Evolutionary conservation across 2,113 vertebrate species (phyloP), one percentile per base, ranked within the genome.

Genomic region (Marmota flaviventris): DNA sequence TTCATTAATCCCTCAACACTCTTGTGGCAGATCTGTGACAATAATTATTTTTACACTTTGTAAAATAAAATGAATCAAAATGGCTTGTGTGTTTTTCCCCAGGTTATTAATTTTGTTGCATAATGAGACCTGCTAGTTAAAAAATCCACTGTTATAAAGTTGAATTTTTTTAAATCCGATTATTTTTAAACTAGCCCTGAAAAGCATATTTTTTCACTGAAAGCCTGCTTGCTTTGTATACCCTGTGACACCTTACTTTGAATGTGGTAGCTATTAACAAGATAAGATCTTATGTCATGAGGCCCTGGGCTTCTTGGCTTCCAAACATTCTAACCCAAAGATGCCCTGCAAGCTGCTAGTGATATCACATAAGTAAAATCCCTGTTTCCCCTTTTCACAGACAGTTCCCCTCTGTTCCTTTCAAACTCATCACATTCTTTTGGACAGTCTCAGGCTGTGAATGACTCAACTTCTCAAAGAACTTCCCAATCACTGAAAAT

Each of bases 1-100:
- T 94, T 83, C 37, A 93, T 84, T 95, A 87, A 70, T 90, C 22
- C 27, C 39, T 14, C 27, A 89, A 75, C 29, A 93, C 8, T 83
- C 56, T 63, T 56, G 25, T 92, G 85, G 24, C 72, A 83, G 25
- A n/a, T 69, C 73, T 83, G 39, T 65, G 69, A 32, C 9, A 39
- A 48, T 56, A 88, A 95, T 82, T 81, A 61, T 83, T 73, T 53
- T 84, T 83, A 25, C 0, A 56, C n/a, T 81, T 93, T 85, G 42
- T 91, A 78, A 92, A 48, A 37, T 37, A 89, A 82, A 63, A 72
- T 86, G 48, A 83, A 51, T 14, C 45, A 58, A 51, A 92, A 24
- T 81, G 27, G n/a, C 27, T 53, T 61, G 22, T 75, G 51, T 22
- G 25, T 82, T 45, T 4, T 3, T 82, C n/a, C 2, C 37, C 63